These are phyloP conservation scores for Frieseomelitta varia DNA, from an alignment of 1,140 invertebrate genomes.

Conservation along the genomic window DNA sequence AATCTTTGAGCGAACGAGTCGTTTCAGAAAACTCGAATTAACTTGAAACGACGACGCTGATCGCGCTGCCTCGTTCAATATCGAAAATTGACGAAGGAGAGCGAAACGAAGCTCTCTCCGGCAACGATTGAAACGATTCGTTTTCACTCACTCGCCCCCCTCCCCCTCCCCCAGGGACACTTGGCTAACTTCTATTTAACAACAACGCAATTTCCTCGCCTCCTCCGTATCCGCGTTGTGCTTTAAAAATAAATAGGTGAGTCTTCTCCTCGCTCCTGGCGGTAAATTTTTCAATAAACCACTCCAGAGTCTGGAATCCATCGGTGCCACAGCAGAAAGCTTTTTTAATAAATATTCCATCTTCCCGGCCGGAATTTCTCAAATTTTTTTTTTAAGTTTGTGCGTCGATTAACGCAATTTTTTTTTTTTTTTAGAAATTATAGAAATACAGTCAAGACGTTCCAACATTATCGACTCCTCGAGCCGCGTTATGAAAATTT, in stretches of 20 bases:
- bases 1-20: background rate
- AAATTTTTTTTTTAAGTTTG: too few relatives aligned
- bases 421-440: too few relatives aligned
- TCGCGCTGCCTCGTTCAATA: background rate
- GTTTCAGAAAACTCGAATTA: background rate
- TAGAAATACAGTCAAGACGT: too few relatives aligned
- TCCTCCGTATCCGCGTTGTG: background rate
- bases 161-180: rapidly evolving
- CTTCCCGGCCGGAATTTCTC: too few relatives aligned
- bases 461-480: conserved; percentile 26
- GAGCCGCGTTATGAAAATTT: conserved; percentile 48
- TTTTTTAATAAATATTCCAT: too few relatives aligned
- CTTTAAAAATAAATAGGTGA: background rate
- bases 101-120: background rate
- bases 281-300: background rate
- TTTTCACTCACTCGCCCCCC: too few relatives aligned
- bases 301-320: background rate
- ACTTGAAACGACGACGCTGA: too few relatives aligned
- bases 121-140: background rate
- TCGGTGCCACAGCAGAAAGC: too few relatives aligned
- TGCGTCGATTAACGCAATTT: too few relatives aligned
- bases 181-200: background rate
- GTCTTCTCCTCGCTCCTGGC: background rate
- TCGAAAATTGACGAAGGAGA: background rate
- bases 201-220: background rate